These are phyloP conservation scores for Psittacara wagleri DNA, from an alignment of 2,113 vertebrate genomes.

Conservation along the genomic window DNA sequence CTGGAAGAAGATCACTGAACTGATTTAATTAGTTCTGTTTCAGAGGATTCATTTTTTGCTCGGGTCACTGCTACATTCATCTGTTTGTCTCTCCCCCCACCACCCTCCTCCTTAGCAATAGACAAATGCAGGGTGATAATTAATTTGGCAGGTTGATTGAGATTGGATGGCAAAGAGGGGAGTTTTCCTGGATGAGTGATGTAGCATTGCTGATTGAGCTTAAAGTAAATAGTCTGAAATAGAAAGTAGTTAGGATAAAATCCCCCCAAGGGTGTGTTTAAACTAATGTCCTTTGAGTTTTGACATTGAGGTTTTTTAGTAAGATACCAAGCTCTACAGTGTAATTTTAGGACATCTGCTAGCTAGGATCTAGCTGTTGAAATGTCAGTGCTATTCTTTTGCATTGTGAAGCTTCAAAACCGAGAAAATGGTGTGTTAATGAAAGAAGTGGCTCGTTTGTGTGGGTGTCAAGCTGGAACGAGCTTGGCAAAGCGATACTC, in stretches of 20 bases:
- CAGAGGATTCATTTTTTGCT: constrained; percentile 44
- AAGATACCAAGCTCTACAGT: background rate
- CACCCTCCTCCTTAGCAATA: background rate
- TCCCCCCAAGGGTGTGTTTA: constrained; percentile 51
- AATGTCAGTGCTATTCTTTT: background rate
- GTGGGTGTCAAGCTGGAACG: background rate
- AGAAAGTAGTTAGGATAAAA: constrained; percentile 63
- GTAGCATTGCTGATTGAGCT: constrained; percentile 24
- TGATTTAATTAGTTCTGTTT: constrained; percentile 57
- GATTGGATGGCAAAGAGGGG: constrained; percentile 37
- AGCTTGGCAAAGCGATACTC: background rate
- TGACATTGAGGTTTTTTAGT: constrained; percentile 51
- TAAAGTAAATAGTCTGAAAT: constrained; percentile 61
- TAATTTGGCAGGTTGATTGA: constrained; percentile 69
- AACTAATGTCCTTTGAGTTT: constrained; percentile 55
- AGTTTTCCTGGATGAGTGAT: constrained; percentile 37
- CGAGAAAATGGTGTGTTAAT: background rate
- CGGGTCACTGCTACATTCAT: constrained; percentile 26
- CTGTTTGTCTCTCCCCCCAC: background rate
- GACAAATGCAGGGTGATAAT: constrained; percentile 56
- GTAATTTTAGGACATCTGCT: background rate
- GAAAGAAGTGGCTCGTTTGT: background rate
- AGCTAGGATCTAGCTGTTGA: background rate
- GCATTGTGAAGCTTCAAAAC: background rate
- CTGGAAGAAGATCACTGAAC: constrained; percentile 26